Conservation (phyloP, 1,140 invertebrate species). For the Hypothenemus hampei region DNA sequence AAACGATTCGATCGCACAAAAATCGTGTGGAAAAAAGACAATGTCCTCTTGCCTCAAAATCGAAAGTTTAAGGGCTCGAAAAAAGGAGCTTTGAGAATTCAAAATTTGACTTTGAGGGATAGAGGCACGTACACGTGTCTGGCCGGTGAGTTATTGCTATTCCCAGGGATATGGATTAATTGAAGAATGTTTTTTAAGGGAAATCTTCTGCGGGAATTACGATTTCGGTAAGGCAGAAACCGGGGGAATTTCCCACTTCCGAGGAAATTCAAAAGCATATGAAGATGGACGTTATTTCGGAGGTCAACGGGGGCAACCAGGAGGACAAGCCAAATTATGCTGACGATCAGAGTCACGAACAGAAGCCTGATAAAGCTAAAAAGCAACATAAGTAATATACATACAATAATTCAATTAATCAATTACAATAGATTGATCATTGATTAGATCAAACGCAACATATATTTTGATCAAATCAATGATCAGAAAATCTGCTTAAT, state of each 20-base stretch:
- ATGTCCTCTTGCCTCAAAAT: constrained; percentile 63
- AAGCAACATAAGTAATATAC: constrained; percentile 45
- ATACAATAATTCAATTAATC: constrained; percentile 21
- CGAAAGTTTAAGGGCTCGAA: constrained; percentile 79
- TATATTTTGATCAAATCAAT: background rate
- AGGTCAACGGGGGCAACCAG: constrained; percentile 31
- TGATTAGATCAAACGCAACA: background rate
- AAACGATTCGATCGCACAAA: constrained; percentile 72
- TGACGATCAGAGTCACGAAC: constrained; percentile 62
- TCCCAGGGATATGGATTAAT: background rate
- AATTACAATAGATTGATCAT: background rate
- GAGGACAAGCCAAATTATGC: constrained; percentile 39
- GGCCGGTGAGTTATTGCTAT: constrained; percentile 49
- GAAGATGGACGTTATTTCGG: constrained; percentile 41
- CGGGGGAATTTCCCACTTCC: constrained; percentile 70
- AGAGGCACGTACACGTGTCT: constrained; percentile 79
- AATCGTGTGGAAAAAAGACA: constrained; percentile 79
- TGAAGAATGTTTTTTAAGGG: background rate
- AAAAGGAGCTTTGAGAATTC: constrained; percentile 79
- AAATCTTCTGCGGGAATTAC: constrained; percentile 67
- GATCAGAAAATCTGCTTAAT: background rate
- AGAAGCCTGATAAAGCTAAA: constrained; percentile 48
- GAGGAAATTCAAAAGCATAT: constrained; percentile 62
- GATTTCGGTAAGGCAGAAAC: constrained; percentile 66
- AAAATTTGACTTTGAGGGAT: constrained; percentile 69